Conservation (phyloP, 1,140 invertebrate species). For the Drosophila aff. region DNA sequence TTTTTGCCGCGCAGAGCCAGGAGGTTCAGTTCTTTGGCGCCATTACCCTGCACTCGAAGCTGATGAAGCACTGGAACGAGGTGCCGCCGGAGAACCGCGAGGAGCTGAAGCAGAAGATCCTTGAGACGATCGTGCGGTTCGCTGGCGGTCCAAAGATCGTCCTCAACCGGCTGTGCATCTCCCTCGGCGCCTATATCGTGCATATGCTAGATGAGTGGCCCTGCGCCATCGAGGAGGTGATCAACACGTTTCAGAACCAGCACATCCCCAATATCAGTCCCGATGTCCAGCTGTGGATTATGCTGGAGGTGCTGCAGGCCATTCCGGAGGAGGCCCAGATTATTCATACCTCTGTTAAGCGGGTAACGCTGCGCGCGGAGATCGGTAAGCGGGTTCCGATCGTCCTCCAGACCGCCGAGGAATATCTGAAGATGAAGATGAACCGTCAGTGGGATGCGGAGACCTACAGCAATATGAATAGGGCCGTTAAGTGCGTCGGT, state of each 20-base stretch:
- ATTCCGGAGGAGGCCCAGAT: conserved; percentile 90
- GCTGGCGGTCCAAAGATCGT: conserved; percentile 93
- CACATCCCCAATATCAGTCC: conserved; percentile 86
- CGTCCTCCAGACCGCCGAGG: conserved; percentile 74
- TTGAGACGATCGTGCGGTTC: conserved; percentile 91
- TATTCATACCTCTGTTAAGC: conserved; percentile 80
- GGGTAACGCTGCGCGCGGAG: conserved; percentile 68
- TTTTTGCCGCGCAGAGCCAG: conserved; percentile 87
- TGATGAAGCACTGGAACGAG: conserved; percentile 94
- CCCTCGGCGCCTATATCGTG: conserved; percentile 89
- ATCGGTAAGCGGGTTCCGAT: conserved; percentile 72
- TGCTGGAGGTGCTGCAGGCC: conserved; percentile 91
- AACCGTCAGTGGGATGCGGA: conserved; percentile 67
- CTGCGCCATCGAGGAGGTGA: conserved; percentile 88
- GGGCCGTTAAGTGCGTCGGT: conserved; percentile 87
- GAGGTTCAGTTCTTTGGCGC: conserved; percentile 97
- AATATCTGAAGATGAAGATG: conserved; percentile 70
- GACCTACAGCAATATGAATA: conserved; percentile 85
- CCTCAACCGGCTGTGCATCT: conserved; percentile 93
- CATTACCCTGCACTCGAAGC: conserved; percentile 93
- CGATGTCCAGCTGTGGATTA: conserved; percentile 87
- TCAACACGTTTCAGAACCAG: conserved; percentile 88
- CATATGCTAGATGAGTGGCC: conserved; percentile 89
- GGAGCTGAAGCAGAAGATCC: conserved; percentile 90
- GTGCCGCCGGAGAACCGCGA: conserved; percentile 91